Conservation (phyloP, 2,797 vertebrate genomes). For the Spea hammondii region DNA sequence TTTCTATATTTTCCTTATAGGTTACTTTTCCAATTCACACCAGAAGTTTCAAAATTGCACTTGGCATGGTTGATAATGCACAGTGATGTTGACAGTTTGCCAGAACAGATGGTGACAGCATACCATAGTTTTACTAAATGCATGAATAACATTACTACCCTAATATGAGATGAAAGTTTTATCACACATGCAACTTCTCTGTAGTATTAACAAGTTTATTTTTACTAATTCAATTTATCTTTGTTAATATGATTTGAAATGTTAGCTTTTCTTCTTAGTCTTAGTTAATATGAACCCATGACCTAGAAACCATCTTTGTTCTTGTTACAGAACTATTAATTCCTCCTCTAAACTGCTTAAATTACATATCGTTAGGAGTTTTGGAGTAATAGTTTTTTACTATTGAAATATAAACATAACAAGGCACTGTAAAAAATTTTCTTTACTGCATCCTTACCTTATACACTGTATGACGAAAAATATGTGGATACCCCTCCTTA, state of each 20-base stretch:
- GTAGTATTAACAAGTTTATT: conserved; percentile 54
- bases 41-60: conserved; percentile 48
- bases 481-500: too few relatives aligned
- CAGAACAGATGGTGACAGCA: conserved; percentile 62
- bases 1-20: conserved; percentile 19
- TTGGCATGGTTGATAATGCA: conserved; percentile 53
- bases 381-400: too few relatives aligned
- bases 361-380: background rate
- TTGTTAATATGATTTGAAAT: conserved; percentile 49
- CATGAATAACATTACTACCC: conserved; percentile 65
- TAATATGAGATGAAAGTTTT: conserved; percentile 64
- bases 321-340: background rate
- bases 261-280: conserved; percentile 1
- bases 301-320: background rate
- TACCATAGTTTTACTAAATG: conserved; percentile 66
- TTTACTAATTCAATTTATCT: conserved; percentile 62
- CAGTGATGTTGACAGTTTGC: conserved; percentile 62
- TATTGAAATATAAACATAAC: too few relatives aligned
- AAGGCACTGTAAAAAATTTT: too few relatives aligned
- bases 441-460: too few relatives aligned
- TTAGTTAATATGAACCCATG: background rate
- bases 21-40: conserved; percentile 38
- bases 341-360: background rate
- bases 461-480: too few relatives aligned
- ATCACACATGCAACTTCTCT: conserved; percentile 59